Conservation (phyloP, 2,888 invertebrate genomes). For the Harpalus rufipes region DNA sequence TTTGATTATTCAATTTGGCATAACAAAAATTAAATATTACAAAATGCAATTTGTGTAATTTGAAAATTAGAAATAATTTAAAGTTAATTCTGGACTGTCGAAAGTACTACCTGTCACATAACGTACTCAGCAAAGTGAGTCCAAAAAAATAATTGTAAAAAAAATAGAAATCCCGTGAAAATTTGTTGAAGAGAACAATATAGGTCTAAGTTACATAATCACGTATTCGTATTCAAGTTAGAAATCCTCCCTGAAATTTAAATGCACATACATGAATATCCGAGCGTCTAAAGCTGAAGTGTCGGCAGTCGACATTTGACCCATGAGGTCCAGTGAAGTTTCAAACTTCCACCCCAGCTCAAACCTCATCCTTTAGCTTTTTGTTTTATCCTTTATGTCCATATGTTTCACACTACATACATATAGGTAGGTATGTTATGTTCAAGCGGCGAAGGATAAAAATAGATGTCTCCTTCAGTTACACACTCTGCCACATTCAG, state of each 20-base stretch:
- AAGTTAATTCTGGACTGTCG: too few species aligned
- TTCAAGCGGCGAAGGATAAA: too few species aligned
- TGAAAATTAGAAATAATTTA: too few species aligned
- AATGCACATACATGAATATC: constrained; percentile 1
- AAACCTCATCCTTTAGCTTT: neutral
- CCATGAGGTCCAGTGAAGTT: neutral
- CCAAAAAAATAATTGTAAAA: too few species aligned
- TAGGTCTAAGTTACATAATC: neutral
- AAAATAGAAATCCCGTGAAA: neutral
- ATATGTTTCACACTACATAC: neutral
- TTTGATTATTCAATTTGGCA: too few species aligned
- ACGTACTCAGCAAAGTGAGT: too few species aligned
- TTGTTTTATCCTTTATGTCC: neutral
- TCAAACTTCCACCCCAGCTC: neutral
- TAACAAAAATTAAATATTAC: too few species aligned
- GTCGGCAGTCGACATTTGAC: neutral
- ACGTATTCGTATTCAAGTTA: neutral
- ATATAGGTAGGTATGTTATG: neutral
- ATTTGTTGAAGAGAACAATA: neutral
- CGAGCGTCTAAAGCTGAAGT: neutral
- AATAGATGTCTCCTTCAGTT: neutral
- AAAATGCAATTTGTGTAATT: too few species aligned
- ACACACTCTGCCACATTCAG: too few species aligned
- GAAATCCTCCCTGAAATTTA: neutral
- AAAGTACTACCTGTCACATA: too few species aligned